Base-by-base conservation (phyloP, 2,113 vertebrate genomes). In the Silurus glanis region DNA sequence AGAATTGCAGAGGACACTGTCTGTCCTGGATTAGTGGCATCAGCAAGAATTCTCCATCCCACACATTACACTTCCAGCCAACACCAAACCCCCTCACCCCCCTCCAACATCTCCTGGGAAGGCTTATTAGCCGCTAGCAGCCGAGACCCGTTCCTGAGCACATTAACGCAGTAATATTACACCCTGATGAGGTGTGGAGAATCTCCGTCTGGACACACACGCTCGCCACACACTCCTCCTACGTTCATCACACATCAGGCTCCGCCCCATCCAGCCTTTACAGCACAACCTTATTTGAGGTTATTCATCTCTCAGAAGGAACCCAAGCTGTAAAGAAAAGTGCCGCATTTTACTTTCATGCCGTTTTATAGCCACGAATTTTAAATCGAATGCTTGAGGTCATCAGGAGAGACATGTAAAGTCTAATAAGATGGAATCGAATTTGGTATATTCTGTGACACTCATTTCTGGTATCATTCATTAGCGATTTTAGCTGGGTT, bases 171-270 rank as follows among this genome's bases (percentile, higher is more conserved):
- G 82, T 82, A 86, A 90, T 84, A 88, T 76, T 83, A 88, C 83
- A 74, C 85, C 69, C 76, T 83, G 87, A 87, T 79, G 89, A 83
- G 85, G 64, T 75, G 85, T 83, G 74, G 71, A 85, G 74, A 88
- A 88, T 76, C 84, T 80, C 82, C 61, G 81, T 88, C 84, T 86
- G 82, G 82, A 78, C 85, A 78, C 25, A 47, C 53, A 69, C 55
- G 37, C 67, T 79, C 66, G 13, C 80, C 85, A 67, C 72, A 67
- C 71, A 82, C 25, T 37, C 51, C 47, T 85, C 67, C 62, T 49
- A n/a, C 45, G 6, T 64, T 56, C 14, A n/a, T 83, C 64, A 82
- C 23, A 51, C 23, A 62, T 72, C 25, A 83, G 80, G 19, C 47
- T 51, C 74, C 53, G 9, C 67, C 45, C n/a, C 53, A n/a, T 53